Percentiles rank a stretch among this genome's conserved stretches.
Conservation (phyloP, 2,113 vertebrate species). For the Alectura lathami region DNA sequence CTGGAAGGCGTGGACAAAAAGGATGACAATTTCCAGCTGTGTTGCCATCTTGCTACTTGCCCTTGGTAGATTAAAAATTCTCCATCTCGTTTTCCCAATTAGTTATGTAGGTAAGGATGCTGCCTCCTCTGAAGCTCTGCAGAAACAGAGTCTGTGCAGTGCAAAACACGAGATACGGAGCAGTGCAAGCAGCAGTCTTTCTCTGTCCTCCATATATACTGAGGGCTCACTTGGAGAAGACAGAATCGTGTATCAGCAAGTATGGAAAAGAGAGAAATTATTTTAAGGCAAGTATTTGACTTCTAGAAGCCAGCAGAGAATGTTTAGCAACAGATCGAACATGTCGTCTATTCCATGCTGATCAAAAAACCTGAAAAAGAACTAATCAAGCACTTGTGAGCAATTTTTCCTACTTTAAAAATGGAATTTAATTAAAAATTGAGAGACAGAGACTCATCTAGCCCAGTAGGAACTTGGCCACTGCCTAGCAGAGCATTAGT, state of each 20-base stretch:
- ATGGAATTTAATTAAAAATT: constrained; percentile 19
- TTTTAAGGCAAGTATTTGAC: neutral
- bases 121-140: neutral
- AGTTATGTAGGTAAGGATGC: neutral
- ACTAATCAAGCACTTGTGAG: neutral
- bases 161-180: neutral
- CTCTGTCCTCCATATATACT: neutral
- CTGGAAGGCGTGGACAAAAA: neutral
- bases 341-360: neutral
- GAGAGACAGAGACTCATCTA: neutral
- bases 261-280: neutral
- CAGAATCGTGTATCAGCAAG: neutral
- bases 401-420: neutral
- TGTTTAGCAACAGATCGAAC: neutral
- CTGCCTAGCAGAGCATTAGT: neutral
- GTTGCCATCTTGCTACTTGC: neutral
- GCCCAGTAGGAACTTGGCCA: constrained; percentile 9
- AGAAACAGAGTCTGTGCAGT: neutral
- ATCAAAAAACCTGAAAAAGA: neutral
- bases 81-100: neutral
- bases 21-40: neutral
- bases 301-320: neutral
- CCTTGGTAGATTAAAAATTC: neutral
- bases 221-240: neutral
- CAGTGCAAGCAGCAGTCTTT: neutral